These are phyloP conservation scores for Diglossa cyanea DNA, from an alignment of 2,797 vertebrate genomes.

Conservation along the genomic window DNA sequence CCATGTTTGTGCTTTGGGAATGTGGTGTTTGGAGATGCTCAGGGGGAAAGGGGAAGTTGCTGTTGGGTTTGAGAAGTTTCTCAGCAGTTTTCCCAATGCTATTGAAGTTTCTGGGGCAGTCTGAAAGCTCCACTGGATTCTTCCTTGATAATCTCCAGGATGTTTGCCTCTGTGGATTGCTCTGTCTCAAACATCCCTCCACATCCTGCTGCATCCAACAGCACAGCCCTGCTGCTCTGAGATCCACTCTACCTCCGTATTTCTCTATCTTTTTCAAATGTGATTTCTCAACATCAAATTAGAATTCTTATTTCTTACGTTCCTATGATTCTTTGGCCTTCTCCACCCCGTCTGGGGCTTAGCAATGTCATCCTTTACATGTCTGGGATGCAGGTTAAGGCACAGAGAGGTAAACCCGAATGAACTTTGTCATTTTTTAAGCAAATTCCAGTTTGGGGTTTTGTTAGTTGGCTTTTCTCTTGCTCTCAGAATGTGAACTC, in stretches of 20 bases:
- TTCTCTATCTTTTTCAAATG: neutral
- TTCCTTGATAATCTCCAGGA: neutral
- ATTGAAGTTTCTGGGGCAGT: fast-evolving
- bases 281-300: neutral
- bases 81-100: fast-evolving
- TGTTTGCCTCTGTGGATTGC: fast-evolving
- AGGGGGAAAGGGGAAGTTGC: neutral
- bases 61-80: neutral
- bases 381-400: neutral
- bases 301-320: neutral
- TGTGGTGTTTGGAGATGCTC: neutral
- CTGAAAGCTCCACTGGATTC: fast-evolving
- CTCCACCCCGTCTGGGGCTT: neutral
- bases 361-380: fast-evolving
- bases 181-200: neutral
- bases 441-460: neutral
- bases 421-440: neutral
- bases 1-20: fast-evolving
- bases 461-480: neutral
- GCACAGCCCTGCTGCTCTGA: neutral
- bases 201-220: neutral
- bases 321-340: neutral
- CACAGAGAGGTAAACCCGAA: neutral
- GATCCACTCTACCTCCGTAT: neutral
- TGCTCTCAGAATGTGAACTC: neutral